Evolutionary conservation across 1,140 invertebrate species (phyloP), one percentile per base, ranked within the genome.

Genomic region (Triops cancriformis): DNA sequence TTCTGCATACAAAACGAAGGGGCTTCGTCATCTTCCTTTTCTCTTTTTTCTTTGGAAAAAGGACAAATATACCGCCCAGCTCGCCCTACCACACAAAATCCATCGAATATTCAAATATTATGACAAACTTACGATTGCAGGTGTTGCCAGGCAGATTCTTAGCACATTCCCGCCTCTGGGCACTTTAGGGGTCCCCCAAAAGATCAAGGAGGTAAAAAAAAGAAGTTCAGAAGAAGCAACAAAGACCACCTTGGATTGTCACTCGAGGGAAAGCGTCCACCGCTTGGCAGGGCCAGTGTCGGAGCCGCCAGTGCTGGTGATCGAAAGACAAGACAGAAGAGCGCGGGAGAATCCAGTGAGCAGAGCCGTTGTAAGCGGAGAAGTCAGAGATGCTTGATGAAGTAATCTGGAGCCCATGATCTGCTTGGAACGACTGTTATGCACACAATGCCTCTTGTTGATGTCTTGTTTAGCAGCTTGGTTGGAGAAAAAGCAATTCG

Each of bases 401-500:
- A 64, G 51, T n/a, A 64, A 64, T 64, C 51, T 18, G 51, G 51
- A 5, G 23, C 18, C 51, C 51, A 64, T 64, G 51, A 64, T 64
- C 51, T 64, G 51, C 51, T 64, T 64, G 51, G 51, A 23, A 64
- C 18, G 51, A 64, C 51, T 64, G 51, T 64, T 64, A 64, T 64
- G 51, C 51, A 64, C 51, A 64, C 51, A 64, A 64, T 64, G 51
- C 51, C 51, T 64, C 51, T 64, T 64, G 51, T 64, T 64, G 51
- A 64, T 64, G 51, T 64, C 51, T 64, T 64, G 51, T 64, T 64
- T 64, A 64, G 51, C 10, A 64, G 51, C 10, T 23, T 64, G 51
- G 14, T 23, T 64, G 14, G 23, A 23, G 18, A 23, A 64, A 64
- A 64, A 64, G 51, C 51, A n/a, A 64, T 64, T 64, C 51, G 51